These are phyloP conservation scores for Cyprinodon brontotheroides DNA, from an alignment of 2,113 vertebrate genomes.

Conservation along the genomic window DNA sequence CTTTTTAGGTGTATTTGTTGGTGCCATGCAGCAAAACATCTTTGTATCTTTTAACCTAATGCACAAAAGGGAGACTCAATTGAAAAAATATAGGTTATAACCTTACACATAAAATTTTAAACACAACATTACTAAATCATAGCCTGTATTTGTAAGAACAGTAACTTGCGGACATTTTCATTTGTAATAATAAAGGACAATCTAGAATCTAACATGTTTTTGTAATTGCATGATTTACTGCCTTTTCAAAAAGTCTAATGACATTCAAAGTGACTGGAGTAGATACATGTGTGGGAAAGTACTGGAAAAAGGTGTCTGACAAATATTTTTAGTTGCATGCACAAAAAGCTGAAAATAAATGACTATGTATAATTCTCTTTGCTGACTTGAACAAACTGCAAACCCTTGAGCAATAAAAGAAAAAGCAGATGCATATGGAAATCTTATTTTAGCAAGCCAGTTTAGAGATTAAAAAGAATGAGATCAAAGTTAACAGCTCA, in stretches of 20 bases:
- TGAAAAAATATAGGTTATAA: not conserved
- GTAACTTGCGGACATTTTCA: not conserved
- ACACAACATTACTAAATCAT: not conserved
- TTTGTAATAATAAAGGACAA: too few relatives aligned
- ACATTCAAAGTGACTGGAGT: not conserved
- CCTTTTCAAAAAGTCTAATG: not conserved
- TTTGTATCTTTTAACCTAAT: not conserved
- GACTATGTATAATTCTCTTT: not conserved
- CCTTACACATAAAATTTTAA: not conserved
- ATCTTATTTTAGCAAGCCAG: not conserved
- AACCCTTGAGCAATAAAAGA: not conserved
- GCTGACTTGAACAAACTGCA: not conserved
- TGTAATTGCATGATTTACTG: not conserved
- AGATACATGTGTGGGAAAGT: too few relatives aligned
- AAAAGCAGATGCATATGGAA: not conserved
- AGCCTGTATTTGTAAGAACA: not conserved
- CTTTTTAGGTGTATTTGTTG: slow-evolving; percentile 23
- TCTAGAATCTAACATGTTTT: too few relatives aligned
- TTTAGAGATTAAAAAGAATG: not conserved
- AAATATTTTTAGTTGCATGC: not conserved
- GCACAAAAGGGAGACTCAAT: not conserved
- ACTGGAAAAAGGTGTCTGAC: not conserved
- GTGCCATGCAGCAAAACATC: not conserved
- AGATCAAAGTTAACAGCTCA: not conserved
- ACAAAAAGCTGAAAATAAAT: not conserved